Conservation (phyloP, 2,797 vertebrate genomes). For the Emys orbicularis region DNA sequence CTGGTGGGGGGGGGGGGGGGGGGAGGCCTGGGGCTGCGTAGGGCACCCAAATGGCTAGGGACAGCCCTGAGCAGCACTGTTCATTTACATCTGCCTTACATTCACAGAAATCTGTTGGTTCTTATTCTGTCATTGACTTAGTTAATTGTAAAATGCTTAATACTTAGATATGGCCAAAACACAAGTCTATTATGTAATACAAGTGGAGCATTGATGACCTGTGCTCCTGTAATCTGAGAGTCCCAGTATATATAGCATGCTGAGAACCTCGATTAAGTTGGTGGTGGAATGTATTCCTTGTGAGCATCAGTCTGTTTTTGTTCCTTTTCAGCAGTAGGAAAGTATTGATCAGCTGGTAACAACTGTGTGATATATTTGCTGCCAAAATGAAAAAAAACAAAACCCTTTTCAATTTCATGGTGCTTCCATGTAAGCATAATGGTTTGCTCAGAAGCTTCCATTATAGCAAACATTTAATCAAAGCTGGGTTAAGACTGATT, state of each 20-base stretch:
- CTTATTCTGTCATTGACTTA: constrained; percentile 20
- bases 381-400: not conserved
- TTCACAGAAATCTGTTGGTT: constrained; percentile 18
- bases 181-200: constrained; percentile 28
- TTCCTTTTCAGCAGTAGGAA: not conserved
- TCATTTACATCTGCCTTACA: constrained; percentile 52
- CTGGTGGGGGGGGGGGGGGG: too few species aligned
- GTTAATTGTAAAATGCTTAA: constrained; percentile 46
- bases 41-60: too few species aligned
- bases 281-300: not conserved
- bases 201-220: not conserved
- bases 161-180: constrained; percentile 45
- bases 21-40: too few species aligned
- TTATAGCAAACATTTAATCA: not conserved
- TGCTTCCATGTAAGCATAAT: not conserved
- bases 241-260: not conserved
- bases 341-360: not conserved
- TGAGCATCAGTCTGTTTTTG: not conserved
- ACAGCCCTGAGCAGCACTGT: not conserved
- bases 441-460: not conserved
- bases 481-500: not conserved
- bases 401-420: not conserved
- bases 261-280: not conserved
- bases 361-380: not conserved
- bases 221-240: not conserved